Evolutionary conservation across 2,113 vertebrate species (phyloP), one percentile per base, ranked within the genome.

Genomic region (Gadus chalcogrammus): DNA sequence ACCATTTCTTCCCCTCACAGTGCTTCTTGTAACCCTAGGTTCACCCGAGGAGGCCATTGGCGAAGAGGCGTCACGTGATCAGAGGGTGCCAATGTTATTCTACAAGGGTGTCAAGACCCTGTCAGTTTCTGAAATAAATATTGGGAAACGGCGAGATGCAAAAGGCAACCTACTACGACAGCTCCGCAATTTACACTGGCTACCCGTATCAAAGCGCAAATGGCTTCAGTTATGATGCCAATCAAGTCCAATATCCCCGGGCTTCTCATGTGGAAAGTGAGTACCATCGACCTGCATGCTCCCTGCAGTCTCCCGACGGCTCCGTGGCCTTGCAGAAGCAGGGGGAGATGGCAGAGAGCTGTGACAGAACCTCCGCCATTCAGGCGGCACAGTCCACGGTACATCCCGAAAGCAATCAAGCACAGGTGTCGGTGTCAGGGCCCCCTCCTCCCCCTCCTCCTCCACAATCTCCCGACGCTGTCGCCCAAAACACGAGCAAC

Each of bases 91-190:
- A 99, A 99, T 99, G 97, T 99, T 97, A 96, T 96, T 97, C 96
- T 95, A 95, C 93, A 87, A 93, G 94, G 95, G 95, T 98, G 95
- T 98, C 96, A 96, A 96, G 95, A 96, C 96, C 94, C 94, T 94
- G 96, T 98, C 96, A 99, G 94, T 94, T 96, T 94, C 93, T 90
- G 94, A 95, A 97, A 96, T 97, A 98, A 94, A 94, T 95, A 97
- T 93, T 94, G 94, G 94, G 95, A 97, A 96, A 94, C 95, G 95
- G 94, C 95, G 96, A 97, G 93, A 99, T 99, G 97, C 97, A 99
- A 98, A 98, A 99, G 93, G 94, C 96, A 93, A 98, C 95, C 94
- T 98, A 98, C 94, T 98, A 95, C 96, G 95, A 98, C 95, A 96
- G 94, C 93, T 95, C 96, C 84, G 95, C 95, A 92, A 96, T 98